A percentile compares a stretch with the other conserved stretches of the same genome.
phyloP scores from a whole-genome alignment of 2,113 vertebrate genomes.

The Murina feae region DNA sequence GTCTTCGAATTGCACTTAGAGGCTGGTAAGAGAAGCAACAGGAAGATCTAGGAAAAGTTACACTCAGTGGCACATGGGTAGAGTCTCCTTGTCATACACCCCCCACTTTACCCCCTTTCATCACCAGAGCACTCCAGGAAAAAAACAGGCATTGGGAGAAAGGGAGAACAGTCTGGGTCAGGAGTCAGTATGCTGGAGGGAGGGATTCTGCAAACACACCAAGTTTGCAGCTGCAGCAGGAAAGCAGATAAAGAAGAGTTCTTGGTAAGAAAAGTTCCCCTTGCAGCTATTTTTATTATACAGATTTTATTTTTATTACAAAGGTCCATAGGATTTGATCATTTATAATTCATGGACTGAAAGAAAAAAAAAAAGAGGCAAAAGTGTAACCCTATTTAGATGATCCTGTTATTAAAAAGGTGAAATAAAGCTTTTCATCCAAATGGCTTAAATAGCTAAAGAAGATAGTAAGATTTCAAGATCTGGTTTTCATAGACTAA shows the following conservation, averaged over 20 bases:
- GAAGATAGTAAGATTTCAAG: background rate
- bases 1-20: background rate
- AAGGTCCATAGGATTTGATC: background rate
- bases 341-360: background rate
- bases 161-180: background rate
- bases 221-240: background rate
- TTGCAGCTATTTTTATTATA: background rate
- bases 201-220: background rate
- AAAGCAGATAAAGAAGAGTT: background rate
- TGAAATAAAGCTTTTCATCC: background rate
- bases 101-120: background rate
- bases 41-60: background rate
- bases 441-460: background rate
- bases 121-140: too few species aligned
- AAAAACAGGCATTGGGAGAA: background rate
- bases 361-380: background rate
- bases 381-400: background rate
- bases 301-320: too few species aligned
- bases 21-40: background rate
- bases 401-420: background rate
- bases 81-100: background rate
- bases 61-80: too few species aligned
- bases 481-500: background rate
- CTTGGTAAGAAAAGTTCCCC: background rate
- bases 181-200: background rate